Evolutionary conservation across 1,140 invertebrate species (phyloP).

Genomic region (Formica selysi): DNA sequence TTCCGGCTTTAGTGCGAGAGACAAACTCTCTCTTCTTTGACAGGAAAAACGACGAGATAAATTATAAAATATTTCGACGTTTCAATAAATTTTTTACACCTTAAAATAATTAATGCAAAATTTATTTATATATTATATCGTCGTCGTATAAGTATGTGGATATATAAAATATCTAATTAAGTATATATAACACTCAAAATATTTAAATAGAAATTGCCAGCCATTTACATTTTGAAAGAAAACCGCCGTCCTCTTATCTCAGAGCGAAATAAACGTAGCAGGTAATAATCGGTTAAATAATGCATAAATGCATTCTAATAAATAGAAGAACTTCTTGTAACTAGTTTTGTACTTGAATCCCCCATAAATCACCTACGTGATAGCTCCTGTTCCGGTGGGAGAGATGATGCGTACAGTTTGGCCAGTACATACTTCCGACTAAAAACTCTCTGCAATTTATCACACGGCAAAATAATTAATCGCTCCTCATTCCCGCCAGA

Average conservation of each 20-base stretch:
- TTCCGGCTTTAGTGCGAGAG: not conserved
- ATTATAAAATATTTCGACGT: not conserved
- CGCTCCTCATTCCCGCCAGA: conserved; percentile 13
- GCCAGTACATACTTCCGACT: conserved; percentile 12
- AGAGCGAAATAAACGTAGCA: not conserved
- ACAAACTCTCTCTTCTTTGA: not conserved
- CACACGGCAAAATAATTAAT: conserved; percentile 50
- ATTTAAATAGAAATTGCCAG: not conserved
- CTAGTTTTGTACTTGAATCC: conserved; percentile 12
- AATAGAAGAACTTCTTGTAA: conserved; percentile 17
- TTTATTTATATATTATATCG: no score
- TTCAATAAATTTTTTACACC: not conserved
- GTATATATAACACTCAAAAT: not conserved
- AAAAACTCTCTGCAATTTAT: conserved; percentile 46
- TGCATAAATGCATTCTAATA: not conserved
- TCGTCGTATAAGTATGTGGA: no score
- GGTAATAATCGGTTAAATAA: conserved; percentile 5
- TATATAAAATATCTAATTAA: not conserved
- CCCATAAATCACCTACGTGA: conserved; percentile 48
- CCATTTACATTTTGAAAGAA: not conserved
- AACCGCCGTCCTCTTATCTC: not conserved
- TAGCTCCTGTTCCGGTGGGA: not conserved
- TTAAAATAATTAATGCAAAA: not conserved
- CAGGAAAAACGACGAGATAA: not conserved
- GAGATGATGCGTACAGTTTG: conserved; percentile 29